Evolutionary conservation across 2,888 invertebrate genomes (phyloP), one percentile per base, ranked within the genome.

Genomic region (Melanchra persicariae): DNA sequence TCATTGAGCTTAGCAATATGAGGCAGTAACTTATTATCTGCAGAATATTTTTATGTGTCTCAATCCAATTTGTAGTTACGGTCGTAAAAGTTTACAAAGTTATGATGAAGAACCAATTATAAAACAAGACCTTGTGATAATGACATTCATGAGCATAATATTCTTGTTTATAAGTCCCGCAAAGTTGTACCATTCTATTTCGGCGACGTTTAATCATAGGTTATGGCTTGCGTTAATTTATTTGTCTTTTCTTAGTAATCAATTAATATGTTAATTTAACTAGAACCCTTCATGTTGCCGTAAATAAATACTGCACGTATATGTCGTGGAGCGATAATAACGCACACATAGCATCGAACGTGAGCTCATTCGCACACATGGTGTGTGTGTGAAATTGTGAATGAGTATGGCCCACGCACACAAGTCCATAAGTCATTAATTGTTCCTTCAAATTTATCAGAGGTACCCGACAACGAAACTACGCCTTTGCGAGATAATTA

Each of bases 201-300:
- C 71, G 70, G 62, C 34, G 58, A 69, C 34, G 60, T 71, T 73
- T 81, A 70, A 83, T 83, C 80, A 84, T 83, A 78, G 80, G 77
- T 77, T 86, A 83, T 77, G 79, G 74, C 63, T 75, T 70, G 57
- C 70, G 75, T 81, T 85, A 83, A 84, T 85, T 85, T 86, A 84
- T 87, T 87, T 87, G 82, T 74, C 57, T 77, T 88, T 85, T 87
- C 84, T 85, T 79, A 84, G 86, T 86, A 85, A 88, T 88, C 88
- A 89, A 91, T 92, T 91, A 89, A 89, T 88, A 91, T 91, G 91
- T 88, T 88, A 90, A 91, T 92, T 88, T 83, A 88, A 85, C 77
- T 85, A 88, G 88, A 87, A 83, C 87, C 87, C 85, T 86, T 83
- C 80, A 74, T 59, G 68, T 71, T 71, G 74, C 55, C 52, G 77